Percentiles rank a stretch among this genome's conserved stretches.
phyloP scores from a whole-genome alignment of 2,888 invertebrate genomes.

The Geophilus truncorum region DNA sequence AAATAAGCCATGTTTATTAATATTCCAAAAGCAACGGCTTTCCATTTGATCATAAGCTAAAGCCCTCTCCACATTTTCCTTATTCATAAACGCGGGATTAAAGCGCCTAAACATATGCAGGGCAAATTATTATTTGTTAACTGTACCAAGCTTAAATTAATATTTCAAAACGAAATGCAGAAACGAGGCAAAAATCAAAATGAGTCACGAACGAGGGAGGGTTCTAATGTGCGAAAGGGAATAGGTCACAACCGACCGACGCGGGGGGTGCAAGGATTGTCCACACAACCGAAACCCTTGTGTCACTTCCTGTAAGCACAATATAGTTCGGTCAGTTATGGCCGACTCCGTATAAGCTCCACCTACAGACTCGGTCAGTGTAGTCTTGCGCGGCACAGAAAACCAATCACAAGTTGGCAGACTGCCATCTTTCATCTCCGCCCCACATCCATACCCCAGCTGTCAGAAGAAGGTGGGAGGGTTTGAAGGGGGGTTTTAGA shows the following conservation, averaged over 20 bases:
- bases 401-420: constrained; percentile 31
- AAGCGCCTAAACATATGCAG: background rate
- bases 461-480: constrained; percentile 28
- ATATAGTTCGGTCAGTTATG: constrained; percentile 34
- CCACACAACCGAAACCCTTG: background rate
- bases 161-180: background rate
- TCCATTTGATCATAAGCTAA: constrained; percentile 27
- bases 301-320: background rate
- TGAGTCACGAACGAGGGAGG: constrained; percentile 2
- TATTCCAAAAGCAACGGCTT: constrained; percentile 25
- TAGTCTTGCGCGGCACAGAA: constrained; percentile 32
- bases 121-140: constrained; percentile 15
- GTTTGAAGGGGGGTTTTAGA: background rate
- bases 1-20: constrained; percentile 21
- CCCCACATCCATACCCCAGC: constrained; percentile 30
- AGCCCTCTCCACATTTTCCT: constrained; percentile 23
- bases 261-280: background rate
- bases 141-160: constrained; percentile 14
- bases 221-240: background rate
- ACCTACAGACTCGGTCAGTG: constrained; percentile 14
- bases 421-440: constrained; percentile 30
- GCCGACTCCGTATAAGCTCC: constrained; percentile 32
- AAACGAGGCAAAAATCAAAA: background rate
- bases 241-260: background rate
- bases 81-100: constrained; percentile 15